These are phyloP conservation scores for Lasioglossum marginatum DNA, from an alignment of 2,888 invertebrate species.

Conservation along the genomic window DNA sequence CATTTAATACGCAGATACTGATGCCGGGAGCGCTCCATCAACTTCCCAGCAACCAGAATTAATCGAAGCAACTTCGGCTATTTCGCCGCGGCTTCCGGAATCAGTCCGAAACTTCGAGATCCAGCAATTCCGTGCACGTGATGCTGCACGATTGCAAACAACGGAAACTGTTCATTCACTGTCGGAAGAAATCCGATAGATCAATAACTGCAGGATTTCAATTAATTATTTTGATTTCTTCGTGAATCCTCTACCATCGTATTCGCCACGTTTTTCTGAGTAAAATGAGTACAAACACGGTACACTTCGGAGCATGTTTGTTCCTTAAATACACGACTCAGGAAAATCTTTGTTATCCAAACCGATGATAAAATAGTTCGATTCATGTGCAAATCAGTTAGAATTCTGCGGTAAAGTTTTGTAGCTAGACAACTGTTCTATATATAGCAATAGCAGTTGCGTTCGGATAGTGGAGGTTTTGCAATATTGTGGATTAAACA, in stretches of 20 bases:
- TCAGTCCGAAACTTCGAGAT: slow-evolving; percentile 40
- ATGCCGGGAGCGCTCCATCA: slow-evolving; percentile 72
- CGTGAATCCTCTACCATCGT: rapidly evolving
- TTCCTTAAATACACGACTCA: neutral
- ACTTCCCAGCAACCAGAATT: slow-evolving; percentile 78
- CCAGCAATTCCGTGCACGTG: slow-evolving; percentile 42
- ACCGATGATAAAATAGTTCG: neutral
- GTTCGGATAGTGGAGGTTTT: too few relatives aligned
- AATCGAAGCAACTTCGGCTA: slow-evolving; percentile 79
- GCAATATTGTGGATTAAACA: too few relatives aligned
- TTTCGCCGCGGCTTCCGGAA: slow-evolving; percentile 68
- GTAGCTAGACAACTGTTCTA: neutral
- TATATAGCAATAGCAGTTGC: too few relatives aligned
- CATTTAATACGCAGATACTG: slow-evolving; percentile 54
- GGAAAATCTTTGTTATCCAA: neutral
- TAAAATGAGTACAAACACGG: neutral
- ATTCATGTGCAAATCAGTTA: neutral
- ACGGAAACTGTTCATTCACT: slow-evolving; percentile 11
- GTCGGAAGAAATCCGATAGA: neutral
- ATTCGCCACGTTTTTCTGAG: neutral
- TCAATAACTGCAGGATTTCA: neutral
- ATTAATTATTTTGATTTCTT: neutral
- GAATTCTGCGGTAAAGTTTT: neutral
- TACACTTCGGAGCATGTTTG: neutral
- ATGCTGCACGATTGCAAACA: slow-evolving; percentile 34